Evolutionary conservation across 2,797 vertebrate species (phyloP), one percentile per base, ranked within the genome.

Genomic region (Glossophaga mutica): DNA sequence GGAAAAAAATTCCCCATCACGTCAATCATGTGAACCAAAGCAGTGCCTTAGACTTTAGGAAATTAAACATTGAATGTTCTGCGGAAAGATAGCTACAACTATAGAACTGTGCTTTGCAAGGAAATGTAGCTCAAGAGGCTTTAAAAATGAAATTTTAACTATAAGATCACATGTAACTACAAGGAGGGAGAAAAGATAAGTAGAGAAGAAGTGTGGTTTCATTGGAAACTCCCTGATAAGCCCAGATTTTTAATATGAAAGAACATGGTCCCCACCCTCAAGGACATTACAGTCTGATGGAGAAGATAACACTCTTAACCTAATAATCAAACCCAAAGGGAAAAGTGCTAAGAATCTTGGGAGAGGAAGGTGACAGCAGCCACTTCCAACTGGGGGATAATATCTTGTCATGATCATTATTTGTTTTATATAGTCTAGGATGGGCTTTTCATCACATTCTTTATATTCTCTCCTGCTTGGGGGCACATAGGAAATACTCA

Each of bases 231-330:
- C 59, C 67, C 81, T 46, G 87, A 94, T 93, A 92, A 95, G 32
- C 48, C 88, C 74, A 76, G 77, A 77, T 74, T 96, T 95, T 92
- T 92, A 97, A 95, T 94, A 95, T 92, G 78, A 94, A 97, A 96
- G 87, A 92, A 83, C 48, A 44, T 62, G 39, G 85, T 92, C 39
- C 73, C 85, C 39, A 73, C 68, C 59, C 65, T 96, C 73, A 92
- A 90, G 81, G 50, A 87, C 57, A 83, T 94, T 24, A 65, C 90
- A 84, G 42, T 93, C 92, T 96, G 93, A 77, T 77, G 18, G 50
- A 87, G 42, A 92, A 94, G 91, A 96, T 87, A 96, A 97, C 94
- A 93, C 67, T 82, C 71, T 82, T 57, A 77, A 92, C 39, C 71
- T 82, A 85, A 76, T 82, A 82, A 93, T 91, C 67, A 85, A 70